Conservation (phyloP, 2,113 vertebrate species). For the Nycticorax nycticorax region DNA sequence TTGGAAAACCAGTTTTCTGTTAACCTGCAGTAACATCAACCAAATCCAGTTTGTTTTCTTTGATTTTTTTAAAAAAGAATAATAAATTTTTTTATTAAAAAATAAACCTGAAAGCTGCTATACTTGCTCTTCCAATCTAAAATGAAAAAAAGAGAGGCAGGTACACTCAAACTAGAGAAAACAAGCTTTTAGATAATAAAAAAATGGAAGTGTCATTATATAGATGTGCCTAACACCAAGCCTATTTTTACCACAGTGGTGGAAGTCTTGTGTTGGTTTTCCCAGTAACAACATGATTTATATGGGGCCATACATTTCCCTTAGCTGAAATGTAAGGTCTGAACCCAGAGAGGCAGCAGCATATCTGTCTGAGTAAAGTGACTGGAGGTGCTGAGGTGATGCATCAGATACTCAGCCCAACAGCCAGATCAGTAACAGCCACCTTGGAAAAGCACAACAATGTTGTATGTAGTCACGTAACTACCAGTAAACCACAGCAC, state of each 20-base stretch:
- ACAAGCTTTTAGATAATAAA: not conserved
- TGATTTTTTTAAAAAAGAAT: not conserved
- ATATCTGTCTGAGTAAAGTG: not conserved
- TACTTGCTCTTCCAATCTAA: not conserved
- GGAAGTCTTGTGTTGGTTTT: not conserved
- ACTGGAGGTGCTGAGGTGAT: not conserved
- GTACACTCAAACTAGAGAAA: not conserved
- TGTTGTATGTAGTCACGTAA: not conserved
- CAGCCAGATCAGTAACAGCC: not conserved
- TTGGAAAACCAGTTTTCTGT: not conserved
- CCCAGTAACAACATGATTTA: not conserved
- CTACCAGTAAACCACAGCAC: not conserved
- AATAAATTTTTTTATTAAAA: not conserved
- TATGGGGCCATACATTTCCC: not conserved
- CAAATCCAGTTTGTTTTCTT: not conserved
- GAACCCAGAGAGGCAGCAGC: not conserved
- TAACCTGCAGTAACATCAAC: not conserved
- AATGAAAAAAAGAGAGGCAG: not conserved
- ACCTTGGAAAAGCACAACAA: not conserved
- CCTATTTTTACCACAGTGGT: not conserved
- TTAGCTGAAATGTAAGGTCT: not conserved
- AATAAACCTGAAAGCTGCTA: not conserved
- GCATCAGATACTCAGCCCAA: not conserved
- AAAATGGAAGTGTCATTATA: not conserved
- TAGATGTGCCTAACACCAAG: not conserved